Evolutionary conservation across 2,888 invertebrate genomes (phyloP), one percentile per base, ranked within the genome.

Genomic region (Drosophila prostipennis): DNA sequence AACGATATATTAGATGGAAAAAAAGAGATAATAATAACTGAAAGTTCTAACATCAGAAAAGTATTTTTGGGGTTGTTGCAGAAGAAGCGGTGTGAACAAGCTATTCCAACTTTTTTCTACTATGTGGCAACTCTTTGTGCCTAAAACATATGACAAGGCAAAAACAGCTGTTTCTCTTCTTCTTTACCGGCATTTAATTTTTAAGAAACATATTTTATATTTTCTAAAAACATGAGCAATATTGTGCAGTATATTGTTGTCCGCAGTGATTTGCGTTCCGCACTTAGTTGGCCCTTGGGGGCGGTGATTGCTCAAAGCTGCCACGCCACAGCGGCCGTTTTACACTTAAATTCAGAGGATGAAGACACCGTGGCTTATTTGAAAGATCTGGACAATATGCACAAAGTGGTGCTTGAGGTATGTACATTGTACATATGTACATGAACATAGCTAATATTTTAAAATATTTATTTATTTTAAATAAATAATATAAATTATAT

Each of bases 181-280:
- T 34, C n/a, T n/a, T n/a, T n/a, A n/a, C n/a, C 46, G 34, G 46
- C 45, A 19, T 43, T 67, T 7, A 14, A 10, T n/a, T 26, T 13
- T 11, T 57, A 13, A 2, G 2, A 29, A 37, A 14, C 14, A 32
- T 14, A 29, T 10, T 5, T 13, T n/a, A n/a, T 32, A 2, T 10
- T 6, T 8, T 29, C 10, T 16, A 10, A n/a, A 11, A 14, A 61
- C 53, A 91, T 90, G 91, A 58, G 83, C n/a, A 88, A 79, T 45
- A 79, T 94, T n/a, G 96, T 99, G 5, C 99, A 99, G 92, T 99
- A 99, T 92, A 94, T 99, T 71, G 94, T 99, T 52, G 94, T 99
- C 13, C 94, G 99, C 54, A 95, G 96, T 65, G 99, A 99, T 93
- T 93, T 99, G 72, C 91, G 96, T 13, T 95, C 95, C 83, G 94